Evolutionary conservation across 2,113 vertebrate species (phyloP).

Genomic region (Meles meles): DNA sequence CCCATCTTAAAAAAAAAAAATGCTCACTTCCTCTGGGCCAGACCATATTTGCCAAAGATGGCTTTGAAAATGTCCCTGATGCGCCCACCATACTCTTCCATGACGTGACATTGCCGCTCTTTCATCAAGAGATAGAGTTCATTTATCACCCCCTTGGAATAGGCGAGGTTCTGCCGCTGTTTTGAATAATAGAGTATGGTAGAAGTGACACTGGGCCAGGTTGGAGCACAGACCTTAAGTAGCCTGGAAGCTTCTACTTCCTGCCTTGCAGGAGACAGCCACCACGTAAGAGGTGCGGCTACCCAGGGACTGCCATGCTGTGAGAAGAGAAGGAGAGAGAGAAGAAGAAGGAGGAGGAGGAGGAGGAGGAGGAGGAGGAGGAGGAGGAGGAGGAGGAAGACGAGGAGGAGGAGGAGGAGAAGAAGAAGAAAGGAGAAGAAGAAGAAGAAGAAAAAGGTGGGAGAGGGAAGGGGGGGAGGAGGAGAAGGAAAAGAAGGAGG

Average conservation of each 20-base stretch:
- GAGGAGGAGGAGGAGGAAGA: fast-evolving
- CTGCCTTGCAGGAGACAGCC: neutral
- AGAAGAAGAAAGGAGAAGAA: neutral
- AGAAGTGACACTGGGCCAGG: neutral
- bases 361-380: fast-evolving
- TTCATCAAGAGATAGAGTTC: neutral
- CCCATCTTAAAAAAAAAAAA: neutral
- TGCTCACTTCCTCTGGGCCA: neutral
- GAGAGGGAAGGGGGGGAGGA: too few relatives aligned
- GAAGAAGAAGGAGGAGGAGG: fast-evolving
- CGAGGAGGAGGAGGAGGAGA: fast-evolving
- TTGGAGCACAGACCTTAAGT: neutral
- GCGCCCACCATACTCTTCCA: neutral
- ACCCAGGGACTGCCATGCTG: neutral
- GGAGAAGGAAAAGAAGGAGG: neutral
- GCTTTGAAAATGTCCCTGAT: too few relatives aligned
- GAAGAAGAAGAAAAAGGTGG: neutral
- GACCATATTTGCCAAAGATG: neutral
- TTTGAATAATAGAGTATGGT: neutral
- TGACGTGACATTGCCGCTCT: neutral
- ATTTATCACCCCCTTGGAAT: neutral
- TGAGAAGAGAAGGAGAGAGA: neutral
- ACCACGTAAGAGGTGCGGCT: neutral
- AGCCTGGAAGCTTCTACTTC: neutral
- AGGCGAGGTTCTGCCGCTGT: neutral